Percentiles rank a stretch among this genome's conserved stretches.
Conservation (phyloP, 2,797 vertebrate genomes). For the Mormyrus proboscirostris region DNA sequence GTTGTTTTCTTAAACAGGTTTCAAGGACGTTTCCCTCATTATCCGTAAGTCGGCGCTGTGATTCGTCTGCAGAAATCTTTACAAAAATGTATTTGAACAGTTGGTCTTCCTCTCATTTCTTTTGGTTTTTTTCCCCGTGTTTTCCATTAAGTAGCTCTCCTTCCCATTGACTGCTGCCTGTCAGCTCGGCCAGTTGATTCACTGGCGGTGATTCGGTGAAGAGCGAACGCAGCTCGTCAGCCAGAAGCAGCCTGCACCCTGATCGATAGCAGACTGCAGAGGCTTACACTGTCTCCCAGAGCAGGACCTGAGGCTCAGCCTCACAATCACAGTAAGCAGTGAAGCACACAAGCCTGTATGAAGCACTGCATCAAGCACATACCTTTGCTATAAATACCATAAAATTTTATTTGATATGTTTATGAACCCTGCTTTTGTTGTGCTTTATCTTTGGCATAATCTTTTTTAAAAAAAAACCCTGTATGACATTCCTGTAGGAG, state of each 20-base stretch:
- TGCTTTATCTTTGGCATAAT: not conserved
- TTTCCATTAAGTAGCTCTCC: not conserved
- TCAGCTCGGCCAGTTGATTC: not conserved
- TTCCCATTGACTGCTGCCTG: not conserved
- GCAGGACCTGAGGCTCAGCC: not conserved
- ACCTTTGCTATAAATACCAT: not conserved
- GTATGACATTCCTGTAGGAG: not conserved
- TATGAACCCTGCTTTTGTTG: not conserved
- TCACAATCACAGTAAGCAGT: not conserved
- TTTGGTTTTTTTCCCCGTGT: not conserved
- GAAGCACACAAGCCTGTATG: not conserved
- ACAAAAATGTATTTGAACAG: not conserved
- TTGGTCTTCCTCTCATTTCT: not conserved
- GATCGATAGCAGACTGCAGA: not conserved
- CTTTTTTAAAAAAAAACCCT: not conserved
- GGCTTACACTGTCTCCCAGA: not conserved
- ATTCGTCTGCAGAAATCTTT: not conserved
- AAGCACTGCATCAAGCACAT: not conserved
- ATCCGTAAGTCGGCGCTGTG: not conserved
- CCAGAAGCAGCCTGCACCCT: not conserved
- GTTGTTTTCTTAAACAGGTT: not conserved
- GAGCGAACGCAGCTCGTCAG: not conserved
- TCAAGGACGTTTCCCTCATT: not conserved
- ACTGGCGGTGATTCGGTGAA: not conserved
- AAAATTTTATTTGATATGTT: not conserved